Evolutionary conservation across 2,797 vertebrate genomes (phyloP).

Genomic region (Chiloscyllium punctatum): DNA sequence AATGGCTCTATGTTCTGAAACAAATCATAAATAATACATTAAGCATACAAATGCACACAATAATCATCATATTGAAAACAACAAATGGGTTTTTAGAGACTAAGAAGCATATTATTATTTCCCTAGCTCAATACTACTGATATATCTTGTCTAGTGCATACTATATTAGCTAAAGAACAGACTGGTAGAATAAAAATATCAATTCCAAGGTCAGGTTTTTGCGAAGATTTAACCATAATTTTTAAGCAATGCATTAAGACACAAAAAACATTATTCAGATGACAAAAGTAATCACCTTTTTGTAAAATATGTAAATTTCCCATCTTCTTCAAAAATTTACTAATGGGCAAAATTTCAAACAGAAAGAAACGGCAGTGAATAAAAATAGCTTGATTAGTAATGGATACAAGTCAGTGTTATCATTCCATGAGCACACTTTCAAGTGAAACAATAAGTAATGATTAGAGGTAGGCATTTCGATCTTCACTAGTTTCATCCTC

Average conservation of each 20-base stretch:
- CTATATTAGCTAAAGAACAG: not conserved
- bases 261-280: not conserved
- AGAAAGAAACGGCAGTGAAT: not conserved
- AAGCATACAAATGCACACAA: not conserved
- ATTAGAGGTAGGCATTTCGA: no score
- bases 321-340: not conserved
- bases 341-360: not conserved
- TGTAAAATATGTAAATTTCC: not conserved
- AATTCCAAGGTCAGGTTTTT: not conserved
- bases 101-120: not conserved
- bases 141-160: not conserved
- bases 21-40: constrained; percentile 39
- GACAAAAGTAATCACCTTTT: not conserved
- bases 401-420: not conserved
- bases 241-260: not conserved
- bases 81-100: not conserved
- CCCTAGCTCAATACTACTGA: not conserved
- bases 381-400: not conserved
- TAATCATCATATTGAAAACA: not conserved
- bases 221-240: not conserved
- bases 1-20: constrained; percentile 78
- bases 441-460: not conserved
- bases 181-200: no score
- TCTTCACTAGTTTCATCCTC: not conserved
- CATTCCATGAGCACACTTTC: not conserved